A percentile compares a stretch with the other conserved stretches of the same genome.
Evolutionary conservation across 1,140 invertebrate species (phyloP).

Genomic region (Tyrophagus putrescentiae): DNA sequence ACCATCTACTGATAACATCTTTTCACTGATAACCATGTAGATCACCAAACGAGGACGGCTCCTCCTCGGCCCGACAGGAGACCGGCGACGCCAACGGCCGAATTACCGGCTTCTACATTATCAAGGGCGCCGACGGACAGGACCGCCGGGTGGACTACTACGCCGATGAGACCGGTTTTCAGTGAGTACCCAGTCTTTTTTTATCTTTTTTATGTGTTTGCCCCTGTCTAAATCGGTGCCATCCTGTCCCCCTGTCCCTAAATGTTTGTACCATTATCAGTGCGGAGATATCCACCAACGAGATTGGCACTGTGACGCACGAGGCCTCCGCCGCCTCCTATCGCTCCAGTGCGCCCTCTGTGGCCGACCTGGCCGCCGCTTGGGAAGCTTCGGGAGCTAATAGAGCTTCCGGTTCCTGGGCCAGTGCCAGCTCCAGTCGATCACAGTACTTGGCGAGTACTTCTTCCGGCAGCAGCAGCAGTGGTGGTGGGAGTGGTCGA

Average conservation of each 20-base stretch:
- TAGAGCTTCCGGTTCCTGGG: too few species aligned
- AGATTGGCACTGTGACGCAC: constrained; percentile 24
- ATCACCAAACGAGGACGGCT: constrained; percentile 18
- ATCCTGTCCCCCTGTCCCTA: too few species aligned
- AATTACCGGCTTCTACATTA: constrained; percentile 21
- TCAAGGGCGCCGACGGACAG: constrained; percentile 21
- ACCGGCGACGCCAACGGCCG: constrained; percentile 18
- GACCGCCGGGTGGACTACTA: constrained; percentile 26
- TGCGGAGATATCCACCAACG: constrained; percentile 25
- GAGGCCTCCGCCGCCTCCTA: neutral
- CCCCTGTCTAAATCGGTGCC: neutral
- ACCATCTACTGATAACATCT: neutral
- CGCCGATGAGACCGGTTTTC: constrained; percentile 25
- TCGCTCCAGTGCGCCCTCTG: neutral
- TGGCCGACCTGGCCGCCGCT: neutral
- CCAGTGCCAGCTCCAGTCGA: too few species aligned
- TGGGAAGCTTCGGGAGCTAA: constrained; percentile 10
- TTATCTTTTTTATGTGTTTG: neutral
- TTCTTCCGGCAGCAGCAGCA: neutral
- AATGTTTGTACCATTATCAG: constrained; percentile 6
- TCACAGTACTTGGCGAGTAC: too few species aligned
- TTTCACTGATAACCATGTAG: neutral
- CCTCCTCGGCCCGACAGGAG: constrained; percentile 4
- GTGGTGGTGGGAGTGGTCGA: neutral
- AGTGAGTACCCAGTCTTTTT: neutral